Evolutionary conservation across 2,888 invertebrate species (phyloP), one percentile per base, ranked within the genome.

Genomic region (Patella ulyssiponensis): DNA sequence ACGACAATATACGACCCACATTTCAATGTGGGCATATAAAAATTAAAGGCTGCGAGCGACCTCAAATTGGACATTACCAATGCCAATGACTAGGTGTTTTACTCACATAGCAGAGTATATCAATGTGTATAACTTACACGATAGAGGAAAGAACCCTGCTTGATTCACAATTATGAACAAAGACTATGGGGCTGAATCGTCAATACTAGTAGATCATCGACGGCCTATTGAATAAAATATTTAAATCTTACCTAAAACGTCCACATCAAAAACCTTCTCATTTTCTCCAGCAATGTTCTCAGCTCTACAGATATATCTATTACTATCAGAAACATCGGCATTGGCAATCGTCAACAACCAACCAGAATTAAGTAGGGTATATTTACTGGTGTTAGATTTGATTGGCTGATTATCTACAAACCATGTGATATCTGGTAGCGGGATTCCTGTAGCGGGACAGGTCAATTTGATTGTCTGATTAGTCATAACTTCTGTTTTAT

Each of bases 211-310:
- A 9, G 44, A 4, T 44, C 44, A 33, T 20, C 69, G 33, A 5
- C 73, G n/a, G 27, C 17, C 73, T 23, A 69, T n/a, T 56, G 56
- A 17, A 56, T 56, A 56, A 56, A 56, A 56, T 15, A n/a, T 56
- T n/a, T 56, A 23, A 64, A 20, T 64, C 92, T 89, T 87, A 94
- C 95, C 93, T 77, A 94, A 88, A 0, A 95, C 93, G 76, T 93
- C 92, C 3, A 95, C 85, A 70, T 91, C 88, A 84, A 90, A 91
- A 23, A 83, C 83, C 73, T 90, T 91, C 77, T 91, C 90, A 23
- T 85, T 82, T n/a, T 86, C 82, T 5, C 93, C 93, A 20, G 92
- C 92, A 27, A 90, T 89, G 85, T 93, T 93, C 56, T 85, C 85
- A 0, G 93, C 93, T 51, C 90, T 84, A 84, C 93, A 93, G 69